Conservation (phyloP, 2,888 invertebrate species). For the Sylvicola fuscatus region DNA sequence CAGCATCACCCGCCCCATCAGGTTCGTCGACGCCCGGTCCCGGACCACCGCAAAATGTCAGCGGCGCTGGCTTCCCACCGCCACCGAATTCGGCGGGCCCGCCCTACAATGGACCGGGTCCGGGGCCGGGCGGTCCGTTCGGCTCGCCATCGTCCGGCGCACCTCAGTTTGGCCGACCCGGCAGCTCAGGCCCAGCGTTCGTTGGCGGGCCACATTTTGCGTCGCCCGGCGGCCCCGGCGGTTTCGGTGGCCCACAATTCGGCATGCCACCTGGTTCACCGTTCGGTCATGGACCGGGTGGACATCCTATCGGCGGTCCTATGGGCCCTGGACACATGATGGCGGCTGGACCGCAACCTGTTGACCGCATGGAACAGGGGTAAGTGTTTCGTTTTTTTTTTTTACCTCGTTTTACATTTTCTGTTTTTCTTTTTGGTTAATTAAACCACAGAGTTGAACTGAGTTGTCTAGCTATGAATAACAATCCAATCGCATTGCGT, state of each 20-base stretch:
- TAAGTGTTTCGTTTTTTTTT: slow-evolving; percentile 23
- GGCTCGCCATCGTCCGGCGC: slow-evolving; percentile 41
- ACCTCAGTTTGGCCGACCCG: slow-evolving; percentile 40
- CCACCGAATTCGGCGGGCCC: slow-evolving; percentile 30
- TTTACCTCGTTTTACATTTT: background rate
- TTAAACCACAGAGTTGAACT: too few relatives aligned
- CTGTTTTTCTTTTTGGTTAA: too few relatives aligned
- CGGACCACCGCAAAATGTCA: slow-evolving; percentile 35
- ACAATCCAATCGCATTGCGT: too few relatives aligned
- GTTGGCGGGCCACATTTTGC: slow-evolving; percentile 22
- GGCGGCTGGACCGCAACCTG: slow-evolving; percentile 48
- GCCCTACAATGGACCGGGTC: slow-evolving; percentile 43
- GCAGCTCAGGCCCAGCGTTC: slow-evolving; percentile 51
- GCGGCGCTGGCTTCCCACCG: slow-evolving; percentile 30
- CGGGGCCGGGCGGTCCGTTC: slow-evolving; percentile 36
- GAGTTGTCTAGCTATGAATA: too few relatives aligned
- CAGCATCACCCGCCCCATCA: slow-evolving; percentile 67
- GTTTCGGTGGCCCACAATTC: slow-evolving; percentile 43
- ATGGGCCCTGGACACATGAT: slow-evolving; percentile 33
- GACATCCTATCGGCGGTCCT: slow-evolving; percentile 27
- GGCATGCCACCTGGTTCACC: slow-evolving; percentile 51
- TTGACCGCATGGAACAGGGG: slow-evolving; percentile 62
- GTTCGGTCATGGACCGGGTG: slow-evolving; percentile 46
- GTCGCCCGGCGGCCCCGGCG: slow-evolving; percentile 31
- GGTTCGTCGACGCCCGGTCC: slow-evolving; percentile 68